Evolutionary conservation across 2,888 invertebrate species (phyloP).

Genomic region (Dolichopus griseipennis): DNA sequence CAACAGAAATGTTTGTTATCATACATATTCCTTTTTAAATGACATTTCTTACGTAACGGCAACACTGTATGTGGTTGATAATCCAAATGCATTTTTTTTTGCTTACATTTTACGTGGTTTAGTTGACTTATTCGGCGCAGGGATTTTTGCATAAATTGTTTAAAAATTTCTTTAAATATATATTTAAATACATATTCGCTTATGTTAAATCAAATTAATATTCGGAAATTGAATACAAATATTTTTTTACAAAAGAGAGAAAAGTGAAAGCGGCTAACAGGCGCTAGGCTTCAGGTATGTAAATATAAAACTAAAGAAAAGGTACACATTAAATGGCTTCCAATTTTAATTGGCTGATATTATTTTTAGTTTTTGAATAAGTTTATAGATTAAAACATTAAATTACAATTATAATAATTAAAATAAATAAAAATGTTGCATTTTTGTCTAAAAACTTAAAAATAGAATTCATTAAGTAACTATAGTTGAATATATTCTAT

Average conservation of each 20-base stretch:
- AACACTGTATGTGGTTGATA: neutral
- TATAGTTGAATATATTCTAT: too few relatives aligned
- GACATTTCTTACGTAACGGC: neutral
- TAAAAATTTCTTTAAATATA: neutral
- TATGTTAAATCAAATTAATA: too few relatives aligned
- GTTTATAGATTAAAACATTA: too few relatives aligned
- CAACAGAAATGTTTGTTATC: too few relatives aligned
- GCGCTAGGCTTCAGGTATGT: neutral
- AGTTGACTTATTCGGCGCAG: slow-evolving; percentile 6
- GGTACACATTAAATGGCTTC: neutral
- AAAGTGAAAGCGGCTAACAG: neutral
- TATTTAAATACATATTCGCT: neutral
- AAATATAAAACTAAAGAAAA: neutral
- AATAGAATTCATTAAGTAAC: too few relatives aligned
- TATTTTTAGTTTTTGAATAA: too few relatives aligned
- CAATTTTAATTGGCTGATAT: neutral
- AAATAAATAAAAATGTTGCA: too few relatives aligned
- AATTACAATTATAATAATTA: too few relatives aligned
- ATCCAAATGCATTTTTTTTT: neutral
- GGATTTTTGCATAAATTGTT: neutral
- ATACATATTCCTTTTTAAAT: neutral
- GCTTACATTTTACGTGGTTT: slow-evolving; percentile 6
- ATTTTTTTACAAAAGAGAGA: neutral
- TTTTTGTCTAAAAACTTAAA: too few relatives aligned
- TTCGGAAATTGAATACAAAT: too few relatives aligned